These are phyloP conservation scores for Polydrusus cervinus DNA, from an alignment of 2,888 invertebrate genomes.

Conservation along the genomic window DNA sequence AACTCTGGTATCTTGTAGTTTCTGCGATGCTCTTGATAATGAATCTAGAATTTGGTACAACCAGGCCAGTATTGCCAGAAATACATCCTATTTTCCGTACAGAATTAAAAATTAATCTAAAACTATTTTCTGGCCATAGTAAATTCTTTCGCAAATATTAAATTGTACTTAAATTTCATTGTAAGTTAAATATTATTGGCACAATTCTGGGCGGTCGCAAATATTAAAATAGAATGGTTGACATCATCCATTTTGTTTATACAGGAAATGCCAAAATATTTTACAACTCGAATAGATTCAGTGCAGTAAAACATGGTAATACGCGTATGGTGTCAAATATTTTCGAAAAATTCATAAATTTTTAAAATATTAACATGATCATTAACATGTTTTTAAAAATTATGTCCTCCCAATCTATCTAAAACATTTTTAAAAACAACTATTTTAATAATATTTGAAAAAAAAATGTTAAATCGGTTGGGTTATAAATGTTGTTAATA, in stretches of 20 bases:
- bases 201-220: conserved; percentile 2
- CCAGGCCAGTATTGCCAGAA: background rate
- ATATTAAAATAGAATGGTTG: conserved; percentile 21
- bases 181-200: background rate
- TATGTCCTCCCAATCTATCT: conserved; percentile 7
- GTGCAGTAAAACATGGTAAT: conserved; percentile 4
- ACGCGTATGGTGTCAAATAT: conserved; percentile 1
- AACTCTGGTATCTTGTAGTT: no score
- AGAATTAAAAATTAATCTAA: no score
- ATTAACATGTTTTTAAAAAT: background rate
- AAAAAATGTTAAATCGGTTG: no score
- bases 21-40: no score
- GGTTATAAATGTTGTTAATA: no score
- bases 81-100: no score
- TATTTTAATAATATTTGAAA: no score
- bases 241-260: conserved; percentile 19
- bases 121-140: no score
- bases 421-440: conserved; percentile 14
- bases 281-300: conserved; percentile 9
- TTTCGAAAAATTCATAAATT: conserved; percentile 16
- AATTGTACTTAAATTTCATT: no score
- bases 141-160: no score
- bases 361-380: background rate
- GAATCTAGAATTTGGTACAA: no score
- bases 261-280: conserved; percentile 20